Base-by-base conservation (phyloP, 92 coral and sea anemone species). In the Parazoanthus swiftii region DNA sequence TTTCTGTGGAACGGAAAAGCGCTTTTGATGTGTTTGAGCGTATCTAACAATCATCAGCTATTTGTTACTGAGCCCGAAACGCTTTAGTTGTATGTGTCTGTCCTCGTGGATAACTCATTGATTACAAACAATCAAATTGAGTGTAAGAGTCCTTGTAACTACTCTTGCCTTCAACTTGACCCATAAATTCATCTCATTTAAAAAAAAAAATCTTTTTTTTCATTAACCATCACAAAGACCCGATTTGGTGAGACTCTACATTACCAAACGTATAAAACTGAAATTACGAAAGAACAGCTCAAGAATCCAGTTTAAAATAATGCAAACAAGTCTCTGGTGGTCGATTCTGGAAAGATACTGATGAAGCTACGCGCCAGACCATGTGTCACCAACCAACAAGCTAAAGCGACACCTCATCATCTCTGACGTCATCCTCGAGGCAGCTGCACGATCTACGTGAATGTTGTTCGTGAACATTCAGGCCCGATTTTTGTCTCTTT, bases 301-400 rank as follows among this genome's bases (percentile, higher is more conserved):
- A 23, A 63, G 25, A 23, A 63, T 76, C 25, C 21, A 38, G 26
- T 51, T 39, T 20, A 37, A 39, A 50, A 76, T 15, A 38, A 67
- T 82, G 86, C 63, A 82, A 84, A 84, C 66, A 29, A 84, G 26
- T 68, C 21, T 26, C 67, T 16, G 37, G 66, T 48, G 44, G 58
- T 84, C 44, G 54, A 16, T 44, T 84, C 44, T 63, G 50, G 87
- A 84, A 84, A 70, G 58, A 14, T 51, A 44, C 23, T 26, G 14
- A n/a, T 13, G 46, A 84, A 72, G 37, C 66, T n/a, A 29, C 33
- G 33, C 33, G 14, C 42, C 38, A 83, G 86, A 83, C 58, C 38
- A 48, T 37, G 8, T 83, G 77, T 84, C 87, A 51, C 87, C 87
- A 72, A 56, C 77, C 71, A 84, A 51, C 43, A 78, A 50, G 16